phyloP scores from a whole-genome alignment of 2,797 vertebrate species.

The Gallinago solitaria region DNA sequence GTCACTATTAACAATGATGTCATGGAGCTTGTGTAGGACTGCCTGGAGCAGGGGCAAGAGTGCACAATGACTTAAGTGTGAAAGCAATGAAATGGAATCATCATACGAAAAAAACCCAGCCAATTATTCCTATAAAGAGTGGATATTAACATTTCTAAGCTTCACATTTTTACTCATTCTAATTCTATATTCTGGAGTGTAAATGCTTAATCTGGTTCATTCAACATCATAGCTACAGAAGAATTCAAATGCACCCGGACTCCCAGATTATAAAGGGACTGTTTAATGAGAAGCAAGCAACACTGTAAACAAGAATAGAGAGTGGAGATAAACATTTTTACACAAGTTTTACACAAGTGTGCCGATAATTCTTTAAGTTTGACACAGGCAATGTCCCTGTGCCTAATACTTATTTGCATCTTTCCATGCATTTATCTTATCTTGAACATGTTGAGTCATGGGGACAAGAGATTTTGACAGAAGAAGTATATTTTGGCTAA shows the following conservation, averaged over 20 bases:
- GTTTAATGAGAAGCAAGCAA: not conserved
- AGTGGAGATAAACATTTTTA: not conserved
- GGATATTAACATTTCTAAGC: not conserved
- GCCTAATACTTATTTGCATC: not conserved
- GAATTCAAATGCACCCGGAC: not conserved
- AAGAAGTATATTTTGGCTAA: not conserved
- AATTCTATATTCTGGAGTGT: not conserved
- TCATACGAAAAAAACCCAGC: not conserved
- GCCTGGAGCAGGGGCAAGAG: accelerated
- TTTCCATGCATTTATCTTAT: not conserved
- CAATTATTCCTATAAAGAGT: not conserved
- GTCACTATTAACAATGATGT: not conserved
- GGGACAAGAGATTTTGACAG: not conserved
- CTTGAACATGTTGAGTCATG: not conserved
- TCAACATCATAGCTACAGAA: not conserved
- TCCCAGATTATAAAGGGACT: not conserved
- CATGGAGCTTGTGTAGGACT: not conserved
- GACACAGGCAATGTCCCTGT: not conserved
- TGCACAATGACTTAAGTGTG: not conserved
- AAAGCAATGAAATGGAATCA: not conserved
- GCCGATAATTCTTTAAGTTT: not conserved
- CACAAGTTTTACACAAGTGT: not conserved
- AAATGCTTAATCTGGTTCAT: not conserved
- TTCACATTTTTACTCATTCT: not conserved
- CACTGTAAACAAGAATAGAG: not conserved